Evolutionary conservation across 2,888 invertebrate genomes (phyloP), one percentile per base, ranked within the genome.

Genomic region (Ecliptopera silaceata): DNA sequence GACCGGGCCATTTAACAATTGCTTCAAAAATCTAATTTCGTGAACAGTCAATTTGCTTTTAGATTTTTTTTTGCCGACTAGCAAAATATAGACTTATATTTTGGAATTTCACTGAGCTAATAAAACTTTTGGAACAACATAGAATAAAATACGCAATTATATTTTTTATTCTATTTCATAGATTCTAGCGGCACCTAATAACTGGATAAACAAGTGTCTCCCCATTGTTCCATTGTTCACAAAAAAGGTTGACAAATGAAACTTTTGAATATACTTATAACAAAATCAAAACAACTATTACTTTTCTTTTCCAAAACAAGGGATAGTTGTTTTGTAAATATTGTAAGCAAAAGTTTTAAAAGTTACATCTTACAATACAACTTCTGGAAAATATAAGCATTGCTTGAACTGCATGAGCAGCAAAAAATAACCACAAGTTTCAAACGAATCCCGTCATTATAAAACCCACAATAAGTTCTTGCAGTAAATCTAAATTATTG

Each of bases 401-500:
- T 5, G 8, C 34, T 15, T 34, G 4, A 36, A 36, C 36, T 36
- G 36, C 36, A 36, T n/a, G 6, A 26, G 36, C 15, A n/a, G n/a
- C n/a, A n/a, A n/a, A 1, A 8, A 15, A 6, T 15, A 36, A 36
- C 36, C 36, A 17, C 50, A 29, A 52, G 50, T 60, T 53, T 32
- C 20, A 29, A 49, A 53, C 31, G 22, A 54, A 34, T 48, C 43
- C 44, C 45, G 53, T 57, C 42, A 34, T 43, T 50, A 49, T 52
- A 32, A 39, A 48, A 38, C 31, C 48, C 15, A 49, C 44, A 46
- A 41, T 45, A 60, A 57, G 54, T 57, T 61, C 53, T 18, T 6
- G 51, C 56, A 32, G 48, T 60, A 63, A 54, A 59, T 61, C 58
- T 59, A 43, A 56, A 61, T 60, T 58, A 61, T 51, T 56, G 53